phyloP scores from a whole-genome alignment of 92 coral and sea anemone species.

The Heteractis magnifica region DNA sequence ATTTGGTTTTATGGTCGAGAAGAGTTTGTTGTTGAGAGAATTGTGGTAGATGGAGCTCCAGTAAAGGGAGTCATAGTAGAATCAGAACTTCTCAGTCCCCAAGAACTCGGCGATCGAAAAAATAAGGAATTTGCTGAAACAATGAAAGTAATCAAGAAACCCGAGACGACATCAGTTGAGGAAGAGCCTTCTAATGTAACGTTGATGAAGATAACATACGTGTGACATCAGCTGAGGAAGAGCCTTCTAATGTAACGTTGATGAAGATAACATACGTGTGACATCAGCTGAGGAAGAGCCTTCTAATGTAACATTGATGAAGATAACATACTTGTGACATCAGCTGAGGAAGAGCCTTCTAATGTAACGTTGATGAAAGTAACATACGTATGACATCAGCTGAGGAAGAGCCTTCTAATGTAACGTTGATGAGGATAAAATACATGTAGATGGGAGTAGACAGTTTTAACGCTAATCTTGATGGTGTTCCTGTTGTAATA shows the following conservation, averaged over 20 bases:
- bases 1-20: slow-evolving; percentile 93
- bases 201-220: neutral
- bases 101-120: neutral
- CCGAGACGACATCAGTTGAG: neutral
- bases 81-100: slow-evolving; percentile 7
- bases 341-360: no score
- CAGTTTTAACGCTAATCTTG: no score
- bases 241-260: no score
- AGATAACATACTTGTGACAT: neutral
- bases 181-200: neutral
- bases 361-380: no score
- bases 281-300: no score
- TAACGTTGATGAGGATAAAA: no score
- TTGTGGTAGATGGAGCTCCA: slow-evolving; percentile 57
- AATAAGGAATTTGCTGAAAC: neutral
- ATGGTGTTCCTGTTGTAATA: no score
- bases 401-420: no score
- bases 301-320: neutral
- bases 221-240: neutral
- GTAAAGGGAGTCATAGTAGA: slow-evolving; percentile 78
- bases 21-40: slow-evolving; percentile 63
- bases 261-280: neutral
- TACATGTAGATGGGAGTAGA: no score
- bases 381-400: no score
- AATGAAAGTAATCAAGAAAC: neutral